phyloP scores from a whole-genome alignment of 2,113 vertebrate genomes.

The Desmodus rotundus region DNA sequence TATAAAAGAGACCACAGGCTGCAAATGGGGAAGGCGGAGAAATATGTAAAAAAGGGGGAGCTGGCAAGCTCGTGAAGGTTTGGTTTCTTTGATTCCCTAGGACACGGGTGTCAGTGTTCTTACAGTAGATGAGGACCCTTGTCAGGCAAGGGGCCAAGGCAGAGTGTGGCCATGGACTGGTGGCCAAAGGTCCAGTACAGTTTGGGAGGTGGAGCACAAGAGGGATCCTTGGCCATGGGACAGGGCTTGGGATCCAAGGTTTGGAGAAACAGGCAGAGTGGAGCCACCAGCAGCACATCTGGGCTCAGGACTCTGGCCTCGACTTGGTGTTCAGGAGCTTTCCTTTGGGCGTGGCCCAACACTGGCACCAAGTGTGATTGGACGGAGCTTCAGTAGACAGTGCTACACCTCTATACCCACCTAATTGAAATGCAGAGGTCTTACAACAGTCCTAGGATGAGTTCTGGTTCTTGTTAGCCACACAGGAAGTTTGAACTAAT shows the following conservation, averaged over 20 bases:
- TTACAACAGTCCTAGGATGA: background rate
- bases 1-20: background rate
- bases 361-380: background rate
- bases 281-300: background rate
- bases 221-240: background rate
- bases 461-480: constrained; percentile 31
- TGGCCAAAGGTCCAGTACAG: too few relatives aligned
- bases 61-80: background rate
- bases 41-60: background rate
- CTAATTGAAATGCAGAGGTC: background rate
- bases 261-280: background rate
- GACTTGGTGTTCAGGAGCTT: background rate
- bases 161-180: background rate
- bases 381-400: background rate
- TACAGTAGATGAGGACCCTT: background rate
- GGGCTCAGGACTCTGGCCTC: background rate
- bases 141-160: background rate
- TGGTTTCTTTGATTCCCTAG: background rate
- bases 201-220: background rate
- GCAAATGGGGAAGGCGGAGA: background rate
- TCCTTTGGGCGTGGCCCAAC: background rate
- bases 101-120: background rate
- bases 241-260: background rate
- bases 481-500: background rate
- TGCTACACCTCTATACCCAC: background rate